Percentiles rank a stretch among this genome's conserved stretches.
phyloP scores from a whole-genome alignment of 2,113 vertebrate genomes.

The Notiomystis cincta region DNA sequence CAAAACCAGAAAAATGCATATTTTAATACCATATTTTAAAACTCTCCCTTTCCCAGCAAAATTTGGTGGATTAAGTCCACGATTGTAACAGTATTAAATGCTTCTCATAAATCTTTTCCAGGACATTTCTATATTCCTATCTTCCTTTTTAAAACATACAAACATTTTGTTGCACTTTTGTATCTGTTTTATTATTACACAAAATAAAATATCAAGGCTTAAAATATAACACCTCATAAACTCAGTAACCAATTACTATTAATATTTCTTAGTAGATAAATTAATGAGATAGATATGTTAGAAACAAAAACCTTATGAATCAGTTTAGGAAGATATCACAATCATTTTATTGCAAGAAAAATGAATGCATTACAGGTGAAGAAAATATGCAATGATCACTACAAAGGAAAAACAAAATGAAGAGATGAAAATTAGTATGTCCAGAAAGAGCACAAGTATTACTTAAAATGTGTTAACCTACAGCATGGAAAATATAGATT shows the following conservation, averaged over 20 bases:
- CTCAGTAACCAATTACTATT: conserved; percentile 4
- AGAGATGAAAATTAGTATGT: conserved; percentile 53
- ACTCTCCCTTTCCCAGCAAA: background rate
- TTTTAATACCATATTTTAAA: background rate
- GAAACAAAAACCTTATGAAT: background rate
- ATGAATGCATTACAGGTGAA: conserved; percentile 43
- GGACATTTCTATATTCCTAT: background rate
- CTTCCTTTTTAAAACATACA: background rate
- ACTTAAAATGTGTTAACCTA: conserved; percentile 34
- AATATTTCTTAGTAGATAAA: conserved; percentile 6
- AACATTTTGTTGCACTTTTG: background rate
- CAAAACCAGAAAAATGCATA: background rate
- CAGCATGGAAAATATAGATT: background rate
- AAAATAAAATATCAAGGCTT: background rate
- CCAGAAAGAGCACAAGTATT: conserved; percentile 32
- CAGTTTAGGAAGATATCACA: conserved; percentile 35
- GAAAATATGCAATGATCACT: conserved; percentile 45
- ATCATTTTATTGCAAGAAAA: conserved; percentile 37
- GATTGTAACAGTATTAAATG: background rate
- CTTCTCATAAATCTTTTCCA: background rate
- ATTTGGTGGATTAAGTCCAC: background rate
- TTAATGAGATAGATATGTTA: conserved; percentile 36
- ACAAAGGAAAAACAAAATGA: conserved; percentile 53
- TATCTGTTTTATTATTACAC: background rate
- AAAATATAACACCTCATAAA: background rate